These are phyloP conservation scores for Amphilophus citrinellus DNA, from an alignment of 2,113 vertebrate species.

Conservation along the genomic window DNA sequence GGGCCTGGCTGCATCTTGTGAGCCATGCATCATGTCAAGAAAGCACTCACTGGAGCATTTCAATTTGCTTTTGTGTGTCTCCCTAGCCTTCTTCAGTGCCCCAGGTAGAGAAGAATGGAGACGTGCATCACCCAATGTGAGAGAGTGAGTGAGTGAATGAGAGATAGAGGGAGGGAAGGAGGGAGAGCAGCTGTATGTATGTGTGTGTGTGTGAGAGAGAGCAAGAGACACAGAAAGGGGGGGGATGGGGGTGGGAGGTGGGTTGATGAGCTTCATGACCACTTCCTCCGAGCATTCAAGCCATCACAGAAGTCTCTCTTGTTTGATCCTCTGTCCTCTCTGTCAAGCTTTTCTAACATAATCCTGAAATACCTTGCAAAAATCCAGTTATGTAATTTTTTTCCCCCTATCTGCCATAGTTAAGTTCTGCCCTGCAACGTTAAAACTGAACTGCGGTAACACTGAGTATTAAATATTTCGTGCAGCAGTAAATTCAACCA, in stretches of 20 bases:
- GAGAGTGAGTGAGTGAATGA: slow-evolving; percentile 51
- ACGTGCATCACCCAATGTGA: slow-evolving; percentile 67
- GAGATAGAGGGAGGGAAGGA: background rate
- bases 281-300: slow-evolving; percentile 65
- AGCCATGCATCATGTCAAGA: slow-evolving; percentile 80
- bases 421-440: slow-evolving; percentile 35
- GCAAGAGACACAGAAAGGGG: slow-evolving; percentile 23
- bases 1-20: slow-evolving; percentile 68
- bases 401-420: slow-evolving; percentile 20
- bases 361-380: slow-evolving; percentile 62
- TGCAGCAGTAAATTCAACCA: background rate
- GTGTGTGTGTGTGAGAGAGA: background rate
- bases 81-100: slow-evolving; percentile 70
- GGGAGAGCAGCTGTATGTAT: background rate
- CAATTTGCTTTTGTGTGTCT: slow-evolving; percentile 81
- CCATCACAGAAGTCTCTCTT: slow-evolving; percentile 59
- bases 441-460: slow-evolving; percentile 31
- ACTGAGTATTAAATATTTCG: background rate
- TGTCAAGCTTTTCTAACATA: slow-evolving; percentile 48
- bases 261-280: slow-evolving; percentile 64
- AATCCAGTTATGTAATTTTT: slow-evolving; percentile 60
- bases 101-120: slow-evolving; percentile 77
- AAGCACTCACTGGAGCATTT: slow-evolving; percentile 82
- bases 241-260: slow-evolving; percentile 39
- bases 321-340: slow-evolving; percentile 56